Conservation (phyloP, 2,888 invertebrate species). For the Bombyx huttoni region DNA sequence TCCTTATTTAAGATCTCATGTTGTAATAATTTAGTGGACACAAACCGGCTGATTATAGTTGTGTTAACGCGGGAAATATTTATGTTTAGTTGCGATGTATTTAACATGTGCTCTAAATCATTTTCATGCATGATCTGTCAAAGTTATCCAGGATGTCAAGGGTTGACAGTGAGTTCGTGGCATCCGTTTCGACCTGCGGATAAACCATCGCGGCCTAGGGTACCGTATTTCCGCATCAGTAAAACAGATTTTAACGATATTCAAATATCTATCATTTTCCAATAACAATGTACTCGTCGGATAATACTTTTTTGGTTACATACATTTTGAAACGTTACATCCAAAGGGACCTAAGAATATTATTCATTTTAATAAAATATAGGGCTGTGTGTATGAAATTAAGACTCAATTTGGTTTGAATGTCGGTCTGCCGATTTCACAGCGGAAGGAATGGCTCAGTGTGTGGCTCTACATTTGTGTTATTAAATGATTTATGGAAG, state of each 20-base stretch:
- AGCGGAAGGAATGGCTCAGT: slow-evolving; percentile 67
- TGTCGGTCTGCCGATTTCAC: slow-evolving; percentile 22
- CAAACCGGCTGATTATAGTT: slow-evolving; percentile 9
- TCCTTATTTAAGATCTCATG: slow-evolving; percentile 17
- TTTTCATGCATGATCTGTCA: slow-evolving; percentile 57
- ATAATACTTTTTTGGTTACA: slow-evolving; percentile 33
- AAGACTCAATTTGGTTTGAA: slow-evolving; percentile 17
- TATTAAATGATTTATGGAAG: slow-evolving; percentile 71
- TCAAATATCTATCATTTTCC: slow-evolving; percentile 13
- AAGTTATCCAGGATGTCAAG: slow-evolving; percentile 61
- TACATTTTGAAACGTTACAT: slow-evolving; percentile 18
- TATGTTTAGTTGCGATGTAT: slow-evolving; percentile 20
- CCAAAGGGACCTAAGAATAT: slow-evolving; percentile 27
- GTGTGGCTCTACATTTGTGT: slow-evolving; percentile 69
- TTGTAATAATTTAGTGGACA: slow-evolving; percentile 17
- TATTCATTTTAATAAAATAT: slow-evolving; percentile 10
- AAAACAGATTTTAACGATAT: slow-evolving; percentile 12
- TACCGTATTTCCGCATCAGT: slow-evolving; percentile 4
- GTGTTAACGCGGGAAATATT: slow-evolving; percentile 14
- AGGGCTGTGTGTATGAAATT: slow-evolving; percentile 12
- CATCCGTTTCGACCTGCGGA: slow-evolving; percentile 51
- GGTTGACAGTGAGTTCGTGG: slow-evolving; percentile 62
- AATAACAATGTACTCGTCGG: slow-evolving; percentile 5
- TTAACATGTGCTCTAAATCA: slow-evolving; percentile 41
- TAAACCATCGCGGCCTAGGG: slow-evolving; percentile 35